Percentiles rank a stretch among this genome's conserved stretches.
phyloP scores from a whole-genome alignment of 1,140 invertebrate species.

The Diorhabda sublineata region DNA sequence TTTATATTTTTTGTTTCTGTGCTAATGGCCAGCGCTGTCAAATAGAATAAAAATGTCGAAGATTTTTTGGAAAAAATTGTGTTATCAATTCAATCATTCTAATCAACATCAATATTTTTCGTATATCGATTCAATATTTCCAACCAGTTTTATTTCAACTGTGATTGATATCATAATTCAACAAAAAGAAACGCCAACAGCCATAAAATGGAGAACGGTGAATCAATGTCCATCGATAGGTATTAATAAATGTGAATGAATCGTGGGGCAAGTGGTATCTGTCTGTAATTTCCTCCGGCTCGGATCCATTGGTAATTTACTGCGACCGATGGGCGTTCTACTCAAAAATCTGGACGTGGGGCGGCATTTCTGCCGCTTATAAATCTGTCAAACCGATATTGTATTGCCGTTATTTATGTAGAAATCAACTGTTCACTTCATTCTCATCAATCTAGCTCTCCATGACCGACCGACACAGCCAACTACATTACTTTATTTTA shows the following conservation, averaged over 20 bases:
- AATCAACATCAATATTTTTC: no score
- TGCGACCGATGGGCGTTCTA: slow-evolving; percentile 40
- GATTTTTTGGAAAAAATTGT: no score
- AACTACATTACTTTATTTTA: slow-evolving; percentile 13
- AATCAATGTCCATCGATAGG: background rate
- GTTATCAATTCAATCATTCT: no score
- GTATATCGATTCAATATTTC: no score
- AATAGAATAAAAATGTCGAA: no score
- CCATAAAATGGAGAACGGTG: background rate
- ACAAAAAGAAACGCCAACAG: background rate
- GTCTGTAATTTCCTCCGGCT: slow-evolving; percentile 30
- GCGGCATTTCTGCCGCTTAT: slow-evolving; percentile 38
- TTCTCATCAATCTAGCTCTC: slow-evolving; percentile 40
- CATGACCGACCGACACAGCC: slow-evolving; percentile 11
- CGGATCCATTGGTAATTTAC: slow-evolving; percentile 34
- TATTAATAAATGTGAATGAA: slow-evolving; percentile 23
- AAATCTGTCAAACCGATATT: slow-evolving; percentile 44
- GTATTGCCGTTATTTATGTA: slow-evolving; percentile 45
- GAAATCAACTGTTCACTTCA: slow-evolving; percentile 43
- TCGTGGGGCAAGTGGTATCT: slow-evolving; percentile 19
- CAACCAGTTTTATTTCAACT: background rate
- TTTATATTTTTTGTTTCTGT: no score
- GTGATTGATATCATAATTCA: background rate
- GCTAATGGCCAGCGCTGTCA: no score
- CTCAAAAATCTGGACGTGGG: slow-evolving; percentile 42